Evolutionary conservation across 2,888 invertebrate species (phyloP), one percentile per base, ranked within the genome.

Genomic region (Aplocera efformata): DNA sequence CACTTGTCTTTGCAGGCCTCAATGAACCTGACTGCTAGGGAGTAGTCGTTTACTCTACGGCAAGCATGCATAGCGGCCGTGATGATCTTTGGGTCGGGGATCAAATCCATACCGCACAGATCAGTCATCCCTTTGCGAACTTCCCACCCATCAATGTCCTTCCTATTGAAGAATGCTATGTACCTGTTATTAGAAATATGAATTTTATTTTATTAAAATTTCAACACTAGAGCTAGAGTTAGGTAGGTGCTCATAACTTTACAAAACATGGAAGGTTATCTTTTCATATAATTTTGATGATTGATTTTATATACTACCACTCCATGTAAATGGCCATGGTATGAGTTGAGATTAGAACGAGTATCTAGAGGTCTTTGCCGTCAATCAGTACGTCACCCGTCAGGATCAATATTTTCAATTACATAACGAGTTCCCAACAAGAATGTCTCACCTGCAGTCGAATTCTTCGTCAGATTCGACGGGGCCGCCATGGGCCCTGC

Each of bases 91-190:
- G 98, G 98, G 73, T 98, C 98, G 0, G 98, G 98, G 6, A 99
- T 92, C 67, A 96, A 85, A 89, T 99, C 98, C 92, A 95, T 94
- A 56, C 95, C 96, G 63, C 92, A 91, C 53, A 97, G 83, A 72
- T 96, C 96, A 65, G 94, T 96, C 93, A 97, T 94, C 3, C 93
- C 97, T 75, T 96, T 95, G 45, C 98, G 94, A 60, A 97, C 90
- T 86, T 98, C 97, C 98, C 98, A 98, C 35, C 94, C 94, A 79
- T 98, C 98, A 72, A 98, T 96, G 65, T 97, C 95, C 47, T 91
- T 88, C 46, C 95, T 92, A 76, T 92, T 94, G 89, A 98, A 97
- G 82, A 91, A 98, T 27, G 91, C 90, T 71, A 93, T 94, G 75
- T 94, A 97, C 72, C 94, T 92, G 77, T 26, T 3, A 17, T 5